A percentile compares a stretch with the other conserved stretches of the same genome.
Conservation (phyloP, 2,888 invertebrate species). For the Nomada lathburiana region DNA sequence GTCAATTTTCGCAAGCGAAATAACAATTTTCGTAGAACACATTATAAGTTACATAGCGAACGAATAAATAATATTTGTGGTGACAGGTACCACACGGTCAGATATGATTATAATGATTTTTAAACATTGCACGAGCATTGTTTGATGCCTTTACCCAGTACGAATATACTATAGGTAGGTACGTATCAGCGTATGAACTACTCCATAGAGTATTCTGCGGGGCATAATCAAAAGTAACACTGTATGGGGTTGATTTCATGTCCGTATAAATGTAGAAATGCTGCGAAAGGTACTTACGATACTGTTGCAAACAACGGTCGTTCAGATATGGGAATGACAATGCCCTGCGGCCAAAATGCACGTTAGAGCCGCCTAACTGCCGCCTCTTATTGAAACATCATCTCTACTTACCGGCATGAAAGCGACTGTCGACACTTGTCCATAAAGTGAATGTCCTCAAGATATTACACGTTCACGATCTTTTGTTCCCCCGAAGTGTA, state of each 20-base stretch:
- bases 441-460: slow-evolving; percentile 71
- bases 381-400: slow-evolving; percentile 81
- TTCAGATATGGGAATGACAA: slow-evolving; percentile 77
- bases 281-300: slow-evolving; percentile 58
- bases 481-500: slow-evolving; percentile 37
- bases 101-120: no score
- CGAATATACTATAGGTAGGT: no score
- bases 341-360: slow-evolving; percentile 77
- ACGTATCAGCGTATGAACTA: no score
- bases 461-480: slow-evolving; percentile 32
- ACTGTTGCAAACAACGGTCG: slow-evolving; percentile 67
- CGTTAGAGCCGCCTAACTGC: slow-evolving; percentile 80
- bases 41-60: no score
- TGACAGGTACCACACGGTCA: no score
- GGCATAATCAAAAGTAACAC: slow-evolving; percentile 67
- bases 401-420: slow-evolving; percentile 70
- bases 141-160: no score
- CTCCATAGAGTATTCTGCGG: not conserved
- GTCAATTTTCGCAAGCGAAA: no score
- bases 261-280: slow-evolving; percentile 55
- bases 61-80: no score
- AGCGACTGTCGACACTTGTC: slow-evolving; percentile 74
- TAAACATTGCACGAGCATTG: no score
- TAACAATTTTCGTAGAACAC: no score
- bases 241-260: slow-evolving; percentile 55